These are phyloP conservation scores for Coreius guichenoti DNA, from an alignment of 2,797 vertebrate species.

Conservation along the genomic window DNA sequence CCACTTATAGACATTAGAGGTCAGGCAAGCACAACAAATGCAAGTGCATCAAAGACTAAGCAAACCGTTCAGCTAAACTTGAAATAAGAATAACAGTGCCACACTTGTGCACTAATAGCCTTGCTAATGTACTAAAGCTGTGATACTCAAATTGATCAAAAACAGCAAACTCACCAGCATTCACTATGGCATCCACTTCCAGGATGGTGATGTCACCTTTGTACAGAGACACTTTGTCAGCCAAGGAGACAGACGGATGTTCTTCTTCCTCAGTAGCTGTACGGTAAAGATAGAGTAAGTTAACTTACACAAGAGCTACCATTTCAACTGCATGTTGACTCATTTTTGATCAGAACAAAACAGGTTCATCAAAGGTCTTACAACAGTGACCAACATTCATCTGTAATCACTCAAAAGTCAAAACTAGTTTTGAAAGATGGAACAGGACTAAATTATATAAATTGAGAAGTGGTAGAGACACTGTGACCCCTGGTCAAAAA, in stretches of 20 bases:
- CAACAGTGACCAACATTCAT: not conserved
- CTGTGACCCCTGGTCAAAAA: not conserved
- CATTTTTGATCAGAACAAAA: not conserved
- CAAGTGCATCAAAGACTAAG: not conserved
- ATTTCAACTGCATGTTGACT: not conserved
- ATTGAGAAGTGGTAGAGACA: not conserved
- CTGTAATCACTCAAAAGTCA: not conserved
- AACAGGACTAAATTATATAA: not conserved
- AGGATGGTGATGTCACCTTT: conserved; percentile 96
- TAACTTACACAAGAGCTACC: not conserved
- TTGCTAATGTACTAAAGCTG: too few relatives aligned
- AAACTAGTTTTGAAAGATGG: not conserved
- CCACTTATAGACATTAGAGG: conserved; percentile 71
- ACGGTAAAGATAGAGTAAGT: conserved; percentile 12
- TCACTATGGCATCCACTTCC: conserved; percentile 96
- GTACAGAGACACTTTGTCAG: conserved; percentile 94
- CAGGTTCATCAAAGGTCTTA: not conserved
- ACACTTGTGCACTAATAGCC: not conserved
- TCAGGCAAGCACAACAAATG: conserved; percentile 65
- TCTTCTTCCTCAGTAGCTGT: conserved; percentile 83
- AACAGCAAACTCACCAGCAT: conserved; percentile 87
- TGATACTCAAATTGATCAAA: not conserved
- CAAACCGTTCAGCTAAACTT: not conserved
- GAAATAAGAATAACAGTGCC: not conserved
- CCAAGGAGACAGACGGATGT: conserved; percentile 75